Evolutionary conservation across 1,140 invertebrate species (phyloP).

Genomic region (Bombus picipes): DNA sequence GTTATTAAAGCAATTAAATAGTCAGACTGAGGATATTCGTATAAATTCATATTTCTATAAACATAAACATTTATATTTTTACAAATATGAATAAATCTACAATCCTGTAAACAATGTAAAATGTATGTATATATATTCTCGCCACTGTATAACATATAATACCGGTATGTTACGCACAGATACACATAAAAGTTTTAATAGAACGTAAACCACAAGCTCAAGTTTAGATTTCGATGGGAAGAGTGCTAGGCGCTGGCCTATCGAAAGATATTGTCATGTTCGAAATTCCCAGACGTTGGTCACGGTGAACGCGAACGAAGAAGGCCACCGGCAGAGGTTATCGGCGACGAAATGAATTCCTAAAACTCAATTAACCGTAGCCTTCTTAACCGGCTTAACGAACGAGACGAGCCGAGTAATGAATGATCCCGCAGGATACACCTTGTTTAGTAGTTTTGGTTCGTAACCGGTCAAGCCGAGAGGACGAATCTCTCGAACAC

Average conservation of each 20-base stretch:
- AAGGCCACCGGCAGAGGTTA: constrained; percentile 47
- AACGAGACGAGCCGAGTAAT: constrained; percentile 60
- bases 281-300: constrained; percentile 46
- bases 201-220: no score
- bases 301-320: not conserved
- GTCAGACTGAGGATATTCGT: no score
- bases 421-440: constrained; percentile 65
- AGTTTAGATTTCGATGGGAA: no score
- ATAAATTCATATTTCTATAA: no score
- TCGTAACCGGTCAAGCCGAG: constrained; percentile 12
- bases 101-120: no score
- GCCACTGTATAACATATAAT: no score
- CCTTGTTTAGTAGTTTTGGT: constrained; percentile 41
- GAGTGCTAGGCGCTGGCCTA: not conserved
- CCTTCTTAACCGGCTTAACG: constrained; percentile 62
- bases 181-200: no score
- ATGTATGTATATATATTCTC: no score
- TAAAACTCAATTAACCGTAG: constrained; percentile 73
- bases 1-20: no score
- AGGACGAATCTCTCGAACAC: constrained; percentile 37
- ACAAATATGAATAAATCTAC: no score
- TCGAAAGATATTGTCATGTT: constrained; percentile 36
- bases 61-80: no score
- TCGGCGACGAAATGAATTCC: constrained; percentile 72
- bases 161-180: no score